These are phyloP conservation scores for Orthonychiurus folsomi DNA, from an alignment of 2,888 invertebrate species.

Conservation along the genomic window DNA sequence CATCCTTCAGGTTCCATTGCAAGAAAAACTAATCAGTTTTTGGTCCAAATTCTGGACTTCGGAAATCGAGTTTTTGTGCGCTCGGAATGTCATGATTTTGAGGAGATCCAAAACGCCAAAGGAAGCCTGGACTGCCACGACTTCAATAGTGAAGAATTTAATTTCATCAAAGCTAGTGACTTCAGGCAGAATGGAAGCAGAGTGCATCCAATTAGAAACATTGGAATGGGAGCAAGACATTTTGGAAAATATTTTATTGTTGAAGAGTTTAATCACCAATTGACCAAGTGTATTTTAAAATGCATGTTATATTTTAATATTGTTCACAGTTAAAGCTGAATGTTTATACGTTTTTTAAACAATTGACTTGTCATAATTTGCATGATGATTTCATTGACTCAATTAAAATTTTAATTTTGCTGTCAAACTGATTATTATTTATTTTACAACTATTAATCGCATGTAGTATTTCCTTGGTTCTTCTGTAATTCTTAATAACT, in stretches of 20 bases:
- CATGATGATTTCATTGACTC: too few relatives aligned
- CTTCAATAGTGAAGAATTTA: slow-evolving; percentile 19
- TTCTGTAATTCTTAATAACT: too few relatives aligned
- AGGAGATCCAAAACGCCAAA: slow-evolving; percentile 18
- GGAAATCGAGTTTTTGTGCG: slow-evolving; percentile 19
- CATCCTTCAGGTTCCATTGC: slow-evolving; percentile 15
- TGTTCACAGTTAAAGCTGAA: too few relatives aligned
- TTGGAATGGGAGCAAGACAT: slow-evolving; percentile 18
- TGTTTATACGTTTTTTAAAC: too few relatives aligned
- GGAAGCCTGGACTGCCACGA: slow-evolving; percentile 23
- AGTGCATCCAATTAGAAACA: slow-evolving; percentile 20
- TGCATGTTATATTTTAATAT: too few relatives aligned
- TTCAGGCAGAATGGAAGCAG: slow-evolving; percentile 22
- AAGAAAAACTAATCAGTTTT: slow-evolving; percentile 18
- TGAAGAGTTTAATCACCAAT: too few relatives aligned
- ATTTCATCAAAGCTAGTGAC: slow-evolving; percentile 22
- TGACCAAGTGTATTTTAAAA: too few relatives aligned
- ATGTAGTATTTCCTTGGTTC: too few relatives aligned
- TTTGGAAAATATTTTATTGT: not conserved
- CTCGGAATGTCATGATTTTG: slow-evolving; percentile 30
- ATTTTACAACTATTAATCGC: too few relatives aligned
- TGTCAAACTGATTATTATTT: too few relatives aligned
- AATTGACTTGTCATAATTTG: too few relatives aligned
- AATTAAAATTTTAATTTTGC: too few relatives aligned
- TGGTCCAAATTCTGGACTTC: slow-evolving; percentile 26